Conservation (phyloP, 2,113 vertebrate species). For the Micromys minutus region DNA sequence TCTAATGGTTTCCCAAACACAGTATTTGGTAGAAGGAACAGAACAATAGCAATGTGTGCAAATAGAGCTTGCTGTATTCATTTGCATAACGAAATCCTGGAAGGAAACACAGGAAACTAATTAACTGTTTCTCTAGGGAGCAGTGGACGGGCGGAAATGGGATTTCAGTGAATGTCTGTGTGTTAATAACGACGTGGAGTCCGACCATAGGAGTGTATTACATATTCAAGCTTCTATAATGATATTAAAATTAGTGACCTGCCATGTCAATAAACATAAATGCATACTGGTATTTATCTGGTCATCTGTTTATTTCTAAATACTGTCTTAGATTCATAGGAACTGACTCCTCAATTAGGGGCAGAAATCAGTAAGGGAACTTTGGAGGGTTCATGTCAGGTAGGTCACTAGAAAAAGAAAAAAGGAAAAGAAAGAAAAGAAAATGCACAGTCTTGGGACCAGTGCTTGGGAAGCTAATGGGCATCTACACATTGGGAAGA, state of each 20-base stretch:
- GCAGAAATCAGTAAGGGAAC: background rate
- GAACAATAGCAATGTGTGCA: background rate
- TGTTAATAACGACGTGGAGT: background rate
- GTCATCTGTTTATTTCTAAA: background rate
- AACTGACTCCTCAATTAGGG: background rate
- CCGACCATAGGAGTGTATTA: background rate
- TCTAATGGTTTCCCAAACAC: background rate
- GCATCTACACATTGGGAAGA: no score
- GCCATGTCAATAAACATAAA: background rate
- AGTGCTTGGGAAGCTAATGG: fast-evolving
- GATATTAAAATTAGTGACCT: background rate
- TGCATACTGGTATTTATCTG: background rate
- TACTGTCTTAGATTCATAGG: background rate
- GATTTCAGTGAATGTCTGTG: background rate
- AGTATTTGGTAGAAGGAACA: background rate
- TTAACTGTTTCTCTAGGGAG: background rate
- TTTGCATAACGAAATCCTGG: background rate
- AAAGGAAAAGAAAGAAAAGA: no score
- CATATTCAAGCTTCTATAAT: background rate
- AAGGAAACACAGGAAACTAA: background rate
- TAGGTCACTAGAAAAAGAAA: fast-evolving
- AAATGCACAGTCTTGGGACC: background rate
- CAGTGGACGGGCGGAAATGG: background rate
- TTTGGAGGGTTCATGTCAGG: background rate
- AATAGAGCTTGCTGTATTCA: background rate